Percentiles rank a stretch among this genome's conserved stretches.
Evolutionary conservation across 1,140 invertebrate species (phyloP).

Genomic region (Piezodorus guildinii): DNA sequence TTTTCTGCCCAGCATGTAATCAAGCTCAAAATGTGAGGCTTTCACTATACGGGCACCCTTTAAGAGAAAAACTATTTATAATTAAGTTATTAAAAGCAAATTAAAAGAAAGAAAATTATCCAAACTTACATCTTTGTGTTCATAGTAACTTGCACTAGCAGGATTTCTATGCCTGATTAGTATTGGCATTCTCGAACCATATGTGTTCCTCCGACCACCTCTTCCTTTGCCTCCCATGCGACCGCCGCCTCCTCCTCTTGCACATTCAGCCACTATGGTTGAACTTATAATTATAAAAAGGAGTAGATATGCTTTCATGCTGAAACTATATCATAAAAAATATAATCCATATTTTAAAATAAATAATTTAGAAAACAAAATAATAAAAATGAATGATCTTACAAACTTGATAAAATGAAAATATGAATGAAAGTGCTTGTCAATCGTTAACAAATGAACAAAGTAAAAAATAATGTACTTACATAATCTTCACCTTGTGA

Average conservation of each 20-base stretch:
- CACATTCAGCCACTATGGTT: constrained; percentile 15
- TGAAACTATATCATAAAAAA: neutral
- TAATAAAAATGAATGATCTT: too few relatives aligned
- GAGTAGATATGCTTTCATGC: neutral
- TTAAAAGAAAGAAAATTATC: too few relatives aligned
- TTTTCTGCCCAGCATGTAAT: constrained; percentile 46
- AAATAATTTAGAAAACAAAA: too few relatives aligned
- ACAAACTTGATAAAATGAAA: too few relatives aligned
- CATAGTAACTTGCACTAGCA: constrained; percentile 53
- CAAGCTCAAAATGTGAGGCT: constrained; percentile 47
- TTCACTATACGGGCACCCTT: constrained; percentile 45
- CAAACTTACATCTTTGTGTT: constrained; percentile 55
- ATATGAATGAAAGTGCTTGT: too few relatives aligned
- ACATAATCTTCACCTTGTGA: too few relatives aligned
- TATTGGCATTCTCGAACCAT: constrained; percentile 43
- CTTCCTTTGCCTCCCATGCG: constrained; percentile 32
- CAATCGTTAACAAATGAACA: too few relatives aligned
- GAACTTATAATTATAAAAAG: neutral
- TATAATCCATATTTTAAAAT: too few relatives aligned
- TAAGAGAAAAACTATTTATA: constrained; percentile 17
- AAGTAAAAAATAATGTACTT: too few relatives aligned
- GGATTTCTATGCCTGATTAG: constrained; percentile 52
- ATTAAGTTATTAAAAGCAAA: neutral
- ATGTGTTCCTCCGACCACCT: constrained; percentile 36
- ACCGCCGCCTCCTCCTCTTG: constrained; percentile 36